Evolutionary conservation across 2,113 vertebrate genomes (phyloP).

Genomic region (Columbina picui): DNA sequence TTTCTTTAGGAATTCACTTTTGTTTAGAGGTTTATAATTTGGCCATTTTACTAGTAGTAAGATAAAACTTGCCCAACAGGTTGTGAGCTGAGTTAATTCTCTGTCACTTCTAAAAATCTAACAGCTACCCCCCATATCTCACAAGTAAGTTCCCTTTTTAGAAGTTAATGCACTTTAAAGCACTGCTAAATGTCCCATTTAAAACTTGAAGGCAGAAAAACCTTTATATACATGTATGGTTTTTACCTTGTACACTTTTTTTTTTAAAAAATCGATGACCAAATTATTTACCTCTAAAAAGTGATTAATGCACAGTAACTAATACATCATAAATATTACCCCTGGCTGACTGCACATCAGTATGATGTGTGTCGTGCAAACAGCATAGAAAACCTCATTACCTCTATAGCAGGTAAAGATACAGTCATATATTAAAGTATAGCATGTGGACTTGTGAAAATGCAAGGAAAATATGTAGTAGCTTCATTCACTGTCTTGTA

Average conservation of each 20-base stretch:
- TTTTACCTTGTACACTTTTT: neutral
- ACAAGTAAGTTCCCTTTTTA: neutral
- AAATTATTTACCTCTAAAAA: constrained; percentile 68
- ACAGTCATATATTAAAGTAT: neutral
- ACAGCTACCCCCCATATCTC: neutral
- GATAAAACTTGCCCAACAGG: neutral
- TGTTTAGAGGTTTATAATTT: constrained; percentile 43
- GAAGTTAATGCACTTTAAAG: neutral
- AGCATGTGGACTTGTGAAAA: constrained; percentile 36
- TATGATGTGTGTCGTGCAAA: neutral
- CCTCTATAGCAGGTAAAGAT: neutral
- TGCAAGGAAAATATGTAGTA: neutral
- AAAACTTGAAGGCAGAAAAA: neutral
- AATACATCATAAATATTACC: neutral
- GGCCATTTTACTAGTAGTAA: constrained; percentile 1
- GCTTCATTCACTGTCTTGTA: constrained; percentile 11
- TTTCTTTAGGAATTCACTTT: constrained; percentile 34
- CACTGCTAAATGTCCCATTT: neutral
- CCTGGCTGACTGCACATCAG: constrained; percentile 14
- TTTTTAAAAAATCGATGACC: neutral
- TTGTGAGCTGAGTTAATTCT: neutral
- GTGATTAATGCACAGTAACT: constrained; percentile 40
- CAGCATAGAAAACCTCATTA: neutral
- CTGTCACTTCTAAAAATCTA: neutral
- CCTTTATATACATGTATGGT: fast-evolving